Base-by-base conservation (phyloP, 2,888 invertebrate species). In the Habrosyne pyritoides region DNA sequence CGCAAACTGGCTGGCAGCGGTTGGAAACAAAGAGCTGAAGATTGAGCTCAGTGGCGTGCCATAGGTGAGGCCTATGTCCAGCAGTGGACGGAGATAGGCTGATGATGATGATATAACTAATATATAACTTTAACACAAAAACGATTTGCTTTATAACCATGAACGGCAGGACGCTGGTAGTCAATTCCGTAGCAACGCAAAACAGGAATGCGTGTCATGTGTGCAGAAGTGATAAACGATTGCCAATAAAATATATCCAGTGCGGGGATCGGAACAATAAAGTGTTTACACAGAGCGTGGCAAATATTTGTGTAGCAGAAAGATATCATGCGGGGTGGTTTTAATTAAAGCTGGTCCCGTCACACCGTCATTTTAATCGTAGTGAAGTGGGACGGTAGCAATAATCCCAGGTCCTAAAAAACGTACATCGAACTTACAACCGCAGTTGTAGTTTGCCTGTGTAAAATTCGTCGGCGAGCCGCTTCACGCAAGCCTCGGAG, bases 321-420 rank as follows among this genome's bases (percentile, higher is more conserved):
- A 66, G 65, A 79, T 78, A 74, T 72, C 65, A 61, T 67, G 68
- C 58, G 75, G 87, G 88, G 86, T 74, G 81, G 42, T 79, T 86
- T 87, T 87, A 85, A 89, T 90, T 87, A 88, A 89, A 88, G 81
- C 18, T 3, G 79, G 86, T 75, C 65, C 64, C 60, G 67, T n/a
- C n/a, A 73, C 80, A 77, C 75, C 70, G 60, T 50, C 46, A 54
- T 46, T 54, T 47, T 47, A 60, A 64, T 60, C 52, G 61, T 57
- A 62, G 60, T 61, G 53, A 59, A 61, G 62, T 57, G 55, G 52
- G 53, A 53, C 60, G 53, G 50, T 26, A 26, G 53, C 57, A 56
- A n/a, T n/a, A n/a, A n/a, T n/a, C n/a, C n/a, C n/a, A n/a, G n/a
- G n/a, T n/a, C n/a, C n/a, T n/a, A n/a, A n/a, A n/a, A n/a, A n/a